Percentiles rank a stretch among this genome's conserved stretches.
These are phyloP conservation scores for Nibea coibor DNA, from an alignment of 2,113 vertebrate genomes.

Conservation along the genomic window DNA sequence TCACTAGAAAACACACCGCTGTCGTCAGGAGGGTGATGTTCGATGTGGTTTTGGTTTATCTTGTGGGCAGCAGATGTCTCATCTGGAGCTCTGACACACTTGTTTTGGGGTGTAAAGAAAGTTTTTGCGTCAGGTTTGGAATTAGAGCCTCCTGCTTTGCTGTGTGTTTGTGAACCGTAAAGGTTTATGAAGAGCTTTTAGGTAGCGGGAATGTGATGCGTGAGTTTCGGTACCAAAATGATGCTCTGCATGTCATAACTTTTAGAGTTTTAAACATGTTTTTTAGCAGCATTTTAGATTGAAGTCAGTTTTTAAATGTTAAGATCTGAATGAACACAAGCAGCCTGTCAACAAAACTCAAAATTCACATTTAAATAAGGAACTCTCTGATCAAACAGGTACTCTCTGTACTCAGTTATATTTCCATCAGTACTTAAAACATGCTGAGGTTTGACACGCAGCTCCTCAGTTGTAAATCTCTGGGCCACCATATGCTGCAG, in stretches of 20 bases:
- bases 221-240: not conserved
- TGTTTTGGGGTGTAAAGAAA: not conserved
- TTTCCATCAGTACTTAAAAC: not conserved
- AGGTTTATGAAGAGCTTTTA: not conserved
- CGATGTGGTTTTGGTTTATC: not conserved
- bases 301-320: not conserved
- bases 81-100: slow-evolving; percentile 3
- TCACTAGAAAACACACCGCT: not conserved
- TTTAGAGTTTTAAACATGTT: not conserved
- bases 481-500: slow-evolving; percentile 24
- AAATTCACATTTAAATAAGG: not conserved
- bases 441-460: not conserved
- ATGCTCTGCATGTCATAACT: not conserved
- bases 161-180: not conserved
- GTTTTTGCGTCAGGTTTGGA: not conserved
- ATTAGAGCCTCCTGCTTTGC: not conserved
- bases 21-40: not conserved
- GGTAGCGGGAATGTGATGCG: not conserved
- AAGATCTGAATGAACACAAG: not conserved
- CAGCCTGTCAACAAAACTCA: not conserved
- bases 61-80: slow-evolving; percentile 8
- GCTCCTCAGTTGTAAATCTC: not conserved
- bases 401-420: not conserved
- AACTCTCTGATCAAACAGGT: not conserved
- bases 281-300: not conserved